Conservation (phyloP, 2,113 vertebrate genomes). For the Rallus limicola region DNA sequence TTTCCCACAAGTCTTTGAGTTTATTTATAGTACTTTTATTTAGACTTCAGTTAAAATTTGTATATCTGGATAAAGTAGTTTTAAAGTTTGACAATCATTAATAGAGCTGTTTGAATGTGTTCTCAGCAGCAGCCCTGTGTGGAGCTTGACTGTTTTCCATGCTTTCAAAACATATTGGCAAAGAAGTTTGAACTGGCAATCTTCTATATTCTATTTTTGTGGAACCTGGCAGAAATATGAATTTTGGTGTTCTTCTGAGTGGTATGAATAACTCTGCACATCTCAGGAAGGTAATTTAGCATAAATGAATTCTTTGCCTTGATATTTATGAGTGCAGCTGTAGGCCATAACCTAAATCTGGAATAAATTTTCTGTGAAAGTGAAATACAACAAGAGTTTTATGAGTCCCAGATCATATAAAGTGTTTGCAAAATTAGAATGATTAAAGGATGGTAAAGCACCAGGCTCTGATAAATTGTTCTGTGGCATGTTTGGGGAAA, state of each 20-base stretch:
- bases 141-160: neutral
- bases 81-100: neutral
- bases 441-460: slow-evolving; percentile 57
- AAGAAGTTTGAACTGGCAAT: neutral
- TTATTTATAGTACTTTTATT: neutral
- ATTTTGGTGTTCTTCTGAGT: slow-evolving; percentile 47
- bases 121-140: neutral
- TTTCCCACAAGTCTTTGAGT: neutral
- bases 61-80: neutral
- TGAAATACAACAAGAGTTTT: slow-evolving; percentile 50
- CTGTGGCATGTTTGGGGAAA: neutral
- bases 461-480: slow-evolving; percentile 27
- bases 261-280: slow-evolving; percentile 31
- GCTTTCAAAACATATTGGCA: neutral
- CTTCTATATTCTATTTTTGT: neutral
- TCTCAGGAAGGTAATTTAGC: slow-evolving; percentile 59
- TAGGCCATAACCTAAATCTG: slow-evolving; percentile 60
- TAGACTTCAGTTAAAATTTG: neutral
- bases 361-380: slow-evolving; percentile 64
- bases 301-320: slow-evolving; percentile 59
- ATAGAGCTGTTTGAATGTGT: neutral
- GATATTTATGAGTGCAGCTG: slow-evolving; percentile 65
- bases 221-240: slow-evolving; percentile 15
- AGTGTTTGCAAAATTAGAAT: slow-evolving; percentile 59
- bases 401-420: slow-evolving; percentile 54